Conservation (phyloP, 2,113 vertebrate species). For the Oriolus oriolus region DNA sequence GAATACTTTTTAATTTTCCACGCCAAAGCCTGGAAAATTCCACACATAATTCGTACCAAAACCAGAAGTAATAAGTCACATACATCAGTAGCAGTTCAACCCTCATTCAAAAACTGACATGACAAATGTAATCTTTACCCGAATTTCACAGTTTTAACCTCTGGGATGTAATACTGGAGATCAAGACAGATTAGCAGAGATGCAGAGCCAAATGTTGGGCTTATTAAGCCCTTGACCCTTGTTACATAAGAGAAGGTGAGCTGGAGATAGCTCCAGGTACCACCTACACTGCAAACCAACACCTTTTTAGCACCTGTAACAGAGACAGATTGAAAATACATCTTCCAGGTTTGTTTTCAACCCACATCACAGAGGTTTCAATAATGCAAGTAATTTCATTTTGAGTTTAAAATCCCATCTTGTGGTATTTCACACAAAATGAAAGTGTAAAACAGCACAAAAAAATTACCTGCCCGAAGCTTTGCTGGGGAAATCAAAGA, state of each 20-base stretch:
- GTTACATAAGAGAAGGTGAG: neutral
- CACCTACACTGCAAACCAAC: neutral
- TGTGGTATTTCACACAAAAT: neutral
- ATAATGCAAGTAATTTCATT: neutral
- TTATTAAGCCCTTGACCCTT: neutral
- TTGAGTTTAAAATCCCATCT: neutral
- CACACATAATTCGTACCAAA: neutral
- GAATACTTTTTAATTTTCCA: neutral
- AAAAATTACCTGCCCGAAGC: neutral
- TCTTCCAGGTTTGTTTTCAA: neutral
- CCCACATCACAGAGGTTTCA: neutral
- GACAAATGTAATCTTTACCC: neutral
- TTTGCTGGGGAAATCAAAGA: neutral
- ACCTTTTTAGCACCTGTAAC: neutral
- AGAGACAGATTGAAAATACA: neutral
- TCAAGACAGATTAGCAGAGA: neutral
- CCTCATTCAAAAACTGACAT: neutral
- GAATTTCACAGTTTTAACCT: neutral
- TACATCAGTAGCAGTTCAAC: neutral
- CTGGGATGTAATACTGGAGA: neutral
- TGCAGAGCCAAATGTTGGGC: neutral
- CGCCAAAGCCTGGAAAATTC: constrained; percentile 40
- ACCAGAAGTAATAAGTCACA: neutral
- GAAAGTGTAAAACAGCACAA: neutral
- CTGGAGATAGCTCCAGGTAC: neutral